Conservation (phyloP, 2,888 invertebrate species). For the Limnephilus marmoratus region DNA sequence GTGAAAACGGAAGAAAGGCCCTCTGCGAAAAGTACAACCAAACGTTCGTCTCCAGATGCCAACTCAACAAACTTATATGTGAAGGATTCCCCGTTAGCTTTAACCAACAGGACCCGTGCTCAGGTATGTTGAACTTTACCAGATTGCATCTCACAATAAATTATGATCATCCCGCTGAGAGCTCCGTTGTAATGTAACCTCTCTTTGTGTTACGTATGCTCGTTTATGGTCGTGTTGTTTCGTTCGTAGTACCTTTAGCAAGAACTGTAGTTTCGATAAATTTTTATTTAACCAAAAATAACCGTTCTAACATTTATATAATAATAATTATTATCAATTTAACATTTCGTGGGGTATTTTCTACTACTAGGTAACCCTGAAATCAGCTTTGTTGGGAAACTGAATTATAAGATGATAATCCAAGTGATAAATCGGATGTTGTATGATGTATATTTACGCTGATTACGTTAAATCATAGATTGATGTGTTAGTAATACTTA, state of each 20-base stretch:
- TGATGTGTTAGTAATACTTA: too few relatives aligned
- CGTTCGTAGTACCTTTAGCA: neutral
- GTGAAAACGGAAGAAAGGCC: slow-evolving; percentile 72
- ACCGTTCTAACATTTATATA: neutral
- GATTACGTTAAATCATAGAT: too few relatives aligned
- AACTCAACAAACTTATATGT: slow-evolving; percentile 87
- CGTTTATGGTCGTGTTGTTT: neutral
- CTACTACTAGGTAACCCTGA: too few relatives aligned
- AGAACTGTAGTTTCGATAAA: neutral
- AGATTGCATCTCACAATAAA: neutral
- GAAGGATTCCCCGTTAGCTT: slow-evolving; percentile 84
- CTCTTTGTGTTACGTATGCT: neutral
- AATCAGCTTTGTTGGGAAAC: too few relatives aligned
- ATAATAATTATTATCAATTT: neutral
- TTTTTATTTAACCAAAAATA: neutral
- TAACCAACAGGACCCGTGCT: slow-evolving; percentile 85
- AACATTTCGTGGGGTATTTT: too few relatives aligned
- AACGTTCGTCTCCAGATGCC: slow-evolving; percentile 89
- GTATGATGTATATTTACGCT: too few relatives aligned
- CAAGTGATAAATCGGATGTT: too few relatives aligned
- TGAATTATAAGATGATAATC: too few relatives aligned
- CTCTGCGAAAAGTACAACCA: slow-evolving; percentile 90
- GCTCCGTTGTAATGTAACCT: neutral
- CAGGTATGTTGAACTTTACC: slow-evolving; percentile 76
- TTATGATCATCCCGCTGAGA: neutral